Evolutionary conservation across 1,140 invertebrate genomes (phyloP), one percentile per base, ranked within the genome.

Genomic region (Solenopsis fugax): DNA sequence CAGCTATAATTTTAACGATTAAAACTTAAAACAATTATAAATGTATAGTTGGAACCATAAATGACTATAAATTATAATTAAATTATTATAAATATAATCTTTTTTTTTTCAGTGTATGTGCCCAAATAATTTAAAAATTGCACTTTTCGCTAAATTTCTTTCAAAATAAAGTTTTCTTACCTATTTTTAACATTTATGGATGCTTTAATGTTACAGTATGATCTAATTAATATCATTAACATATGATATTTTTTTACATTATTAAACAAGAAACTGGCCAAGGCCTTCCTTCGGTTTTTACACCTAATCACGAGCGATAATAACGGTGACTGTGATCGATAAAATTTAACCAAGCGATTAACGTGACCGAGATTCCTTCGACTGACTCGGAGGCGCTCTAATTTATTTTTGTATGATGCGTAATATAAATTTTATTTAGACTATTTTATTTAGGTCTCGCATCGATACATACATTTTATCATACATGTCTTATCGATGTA

Each of bases 281-380:
- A 84, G 80, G 80, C 41, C 69, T 50, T 9, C 37, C n/a, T 16
- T 10, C 13, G 29, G 1, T 34, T 48, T 75, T 73, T 69, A 48
- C 12, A 60, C n/a, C 29, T 62, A 60, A 73, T 34, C 24, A 9
- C 21, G 41, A 37, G 24, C 54, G 80, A 37, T 80, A 82, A 73
- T 75, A 75, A 62, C 29, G 24, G 45, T 84, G 13, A 73, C 18
- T 37, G 4, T 60, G 13, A 84, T 84, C 80, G 29, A 84, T 84
- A 84, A 60, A 75, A 73, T 60, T 50, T 50, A 84, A 84, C 7
- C 69, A 62, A 54, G 80, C 69, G 80, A 34, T 75, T 84, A 84
- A 84, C 50, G 69, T 50, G 80, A 60, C 80, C 80, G 80, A 75
- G 69, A 84, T 84, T 75, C 54, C n/a, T 75, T 21, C 52, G 54